Percentiles rank a stretch among this genome's conserved stretches.
phyloP scores from a whole-genome alignment of 30 jellyfish, hydroid and myxozoan species.

The Aurelia sp. region DNA sequence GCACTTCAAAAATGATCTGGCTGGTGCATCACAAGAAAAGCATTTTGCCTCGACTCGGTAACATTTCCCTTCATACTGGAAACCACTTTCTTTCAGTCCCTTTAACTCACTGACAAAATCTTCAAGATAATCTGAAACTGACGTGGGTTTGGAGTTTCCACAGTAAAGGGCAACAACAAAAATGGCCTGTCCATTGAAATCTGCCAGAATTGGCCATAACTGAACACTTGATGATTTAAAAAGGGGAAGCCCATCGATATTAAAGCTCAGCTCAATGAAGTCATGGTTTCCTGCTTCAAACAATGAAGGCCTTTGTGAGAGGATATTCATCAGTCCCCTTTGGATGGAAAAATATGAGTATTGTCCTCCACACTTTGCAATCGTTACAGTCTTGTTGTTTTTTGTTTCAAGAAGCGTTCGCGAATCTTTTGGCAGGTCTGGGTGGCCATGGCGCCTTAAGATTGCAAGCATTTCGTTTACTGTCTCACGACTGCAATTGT shows the following conservation, averaged over 20 bases:
- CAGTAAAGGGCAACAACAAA: slow-evolving; percentile 59
- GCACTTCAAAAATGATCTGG: slow-evolving; percentile 55
- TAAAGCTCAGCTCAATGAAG: slow-evolving; percentile 19
- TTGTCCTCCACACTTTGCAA: slow-evolving; percentile 46
- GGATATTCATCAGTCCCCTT: not conserved
- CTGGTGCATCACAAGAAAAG: slow-evolving; percentile 78
- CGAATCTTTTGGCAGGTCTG: slow-evolving; percentile 58
- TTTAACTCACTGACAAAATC: slow-evolving; percentile 54
- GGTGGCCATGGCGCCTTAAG: slow-evolving; percentile 48
- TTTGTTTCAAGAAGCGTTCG: slow-evolving; percentile 57
- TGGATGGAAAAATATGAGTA: slow-evolving; percentile 40
- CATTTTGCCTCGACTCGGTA: slow-evolving; percentile 1
- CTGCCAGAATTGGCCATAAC: slow-evolving; percentile 49
- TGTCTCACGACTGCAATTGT: slow-evolving; percentile 37
- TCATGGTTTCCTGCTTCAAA: not conserved
- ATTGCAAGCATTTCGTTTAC: slow-evolving; percentile 25
- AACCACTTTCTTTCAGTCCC: slow-evolving; percentile 23
- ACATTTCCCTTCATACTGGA: not conserved
- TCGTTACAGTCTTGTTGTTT: not conserved
- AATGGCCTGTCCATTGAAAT: slow-evolving; percentile 34
- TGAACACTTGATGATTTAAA: slow-evolving; percentile 30
- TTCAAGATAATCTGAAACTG: slow-evolving; percentile 40
- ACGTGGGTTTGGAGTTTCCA: slow-evolving; percentile 65
- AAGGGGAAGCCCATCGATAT: slow-evolving; percentile 64
- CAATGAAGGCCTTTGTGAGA: not conserved